Percentiles rank a stretch among this genome's conserved stretches.
phyloP scores from a whole-genome alignment of 2,888 invertebrate genomes.

The Linnaemya vulpina region DNA sequence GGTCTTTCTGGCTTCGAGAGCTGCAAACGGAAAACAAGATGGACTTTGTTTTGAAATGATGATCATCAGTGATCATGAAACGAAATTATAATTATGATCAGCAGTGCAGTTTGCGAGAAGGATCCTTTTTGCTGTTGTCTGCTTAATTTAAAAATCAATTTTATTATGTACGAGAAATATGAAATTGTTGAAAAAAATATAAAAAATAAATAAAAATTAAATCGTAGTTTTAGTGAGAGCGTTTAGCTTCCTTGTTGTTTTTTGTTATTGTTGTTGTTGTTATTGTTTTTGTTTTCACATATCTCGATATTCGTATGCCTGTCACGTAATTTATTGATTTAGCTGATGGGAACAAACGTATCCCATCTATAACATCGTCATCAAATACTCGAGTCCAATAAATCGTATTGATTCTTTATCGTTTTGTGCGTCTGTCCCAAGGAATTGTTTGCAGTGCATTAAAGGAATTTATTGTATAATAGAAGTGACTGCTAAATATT shows the following conservation, averaged over 20 bases:
- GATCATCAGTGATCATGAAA: neutral
- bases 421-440: conserved; percentile 40
- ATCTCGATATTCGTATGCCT: conserved; percentile 76
- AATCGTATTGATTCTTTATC: conserved; percentile 64
- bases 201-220: conserved; percentile 24
- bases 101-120: conserved; percentile 51
- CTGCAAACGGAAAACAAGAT: conserved; percentile 34
- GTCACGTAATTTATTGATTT: conserved; percentile 83
- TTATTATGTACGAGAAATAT: conserved; percentile 56
- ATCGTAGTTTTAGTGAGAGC: conserved; percentile 32
- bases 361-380: conserved; percentile 67
- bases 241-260: conserved; percentile 8
- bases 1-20: conserved; percentile 48
- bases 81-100: conserved; percentile 43
- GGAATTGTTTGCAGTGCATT: conserved; percentile 6
- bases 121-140: conserved; percentile 42
- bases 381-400: conserved; percentile 65
- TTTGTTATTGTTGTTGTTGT: neutral
- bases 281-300: neutral
- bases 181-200: conserved; percentile 55
- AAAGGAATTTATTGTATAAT: conserved; percentile 8
- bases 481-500: too few relatives aligned
- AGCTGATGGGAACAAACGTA: conserved; percentile 79
- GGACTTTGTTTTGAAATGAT: conserved; percentile 29
- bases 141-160: conserved; percentile 63